These are phyloP conservation scores for Ctenodactylus gundi DNA, from an alignment of 2,113 vertebrate genomes.

Conservation along the genomic window DNA sequence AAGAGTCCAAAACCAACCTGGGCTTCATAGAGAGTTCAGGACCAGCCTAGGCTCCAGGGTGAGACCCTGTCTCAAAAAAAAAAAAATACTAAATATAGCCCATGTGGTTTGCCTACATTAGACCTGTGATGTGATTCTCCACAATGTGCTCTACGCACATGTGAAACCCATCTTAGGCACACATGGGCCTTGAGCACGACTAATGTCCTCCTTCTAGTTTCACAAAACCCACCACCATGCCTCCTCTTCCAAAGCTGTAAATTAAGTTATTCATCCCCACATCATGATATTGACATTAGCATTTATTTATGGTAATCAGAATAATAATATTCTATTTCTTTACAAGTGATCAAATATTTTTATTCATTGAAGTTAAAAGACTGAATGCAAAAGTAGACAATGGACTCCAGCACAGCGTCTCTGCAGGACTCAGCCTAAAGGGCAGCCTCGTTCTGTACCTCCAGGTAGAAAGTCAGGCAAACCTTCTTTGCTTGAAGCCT, in stretches of 20 bases:
- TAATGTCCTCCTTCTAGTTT: not conserved
- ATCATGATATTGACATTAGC: not conserved
- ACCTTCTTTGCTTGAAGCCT: not conserved
- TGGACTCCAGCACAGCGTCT: too few species aligned
- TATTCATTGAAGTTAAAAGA: not conserved
- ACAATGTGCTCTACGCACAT: not conserved
- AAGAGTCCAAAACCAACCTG: too few species aligned
- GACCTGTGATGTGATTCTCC: rapidly evolving
- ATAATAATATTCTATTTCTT: not conserved
- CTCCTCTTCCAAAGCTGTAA: not conserved
- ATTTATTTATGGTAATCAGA: not conserved
- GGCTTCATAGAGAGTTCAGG: too few species aligned
- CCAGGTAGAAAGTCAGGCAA: not conserved
- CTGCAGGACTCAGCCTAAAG: too few species aligned
- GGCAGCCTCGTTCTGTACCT: not conserved
- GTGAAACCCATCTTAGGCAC: not conserved
- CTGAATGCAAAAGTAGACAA: too few species aligned
- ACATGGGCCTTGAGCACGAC: too few species aligned
- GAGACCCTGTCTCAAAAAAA: too few species aligned
- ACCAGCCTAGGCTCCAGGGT: too few species aligned
- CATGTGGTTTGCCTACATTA: rapidly evolving
- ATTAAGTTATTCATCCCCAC: not conserved
- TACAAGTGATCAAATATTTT: not conserved
- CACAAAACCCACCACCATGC: not conserved
- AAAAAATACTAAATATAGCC: not conserved